Evolutionary conservation across 2,888 invertebrate species (phyloP), one percentile per base, ranked within the genome.

Genomic region (Acanthopleura granulata): DNA sequence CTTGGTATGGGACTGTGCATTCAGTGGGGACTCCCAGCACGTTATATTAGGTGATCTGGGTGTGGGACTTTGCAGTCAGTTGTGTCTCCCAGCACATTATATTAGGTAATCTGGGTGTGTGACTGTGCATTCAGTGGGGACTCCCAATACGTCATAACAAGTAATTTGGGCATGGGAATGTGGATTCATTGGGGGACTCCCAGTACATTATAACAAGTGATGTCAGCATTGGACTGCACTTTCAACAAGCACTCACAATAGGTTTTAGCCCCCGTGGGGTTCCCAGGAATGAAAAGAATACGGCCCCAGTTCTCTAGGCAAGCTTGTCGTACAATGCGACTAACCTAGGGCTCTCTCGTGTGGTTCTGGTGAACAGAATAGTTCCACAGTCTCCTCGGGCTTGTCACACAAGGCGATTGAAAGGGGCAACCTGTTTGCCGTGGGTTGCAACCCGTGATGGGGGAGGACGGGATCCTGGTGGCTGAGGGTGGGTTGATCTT

Each of bases 1-100:
- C 87, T 99, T 99, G 99, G 97, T 99, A 51, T 99, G 99, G 99
- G 98, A 98, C 92, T 96, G 96, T 73, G 97, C 97, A 72, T 99
- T 99, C 90, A 97, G 96, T 90, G 95, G 96, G 57, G 98, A 99
- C 92, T 97, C 97, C 4, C 94, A 97, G 87, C 97, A 96, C 90
- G 93, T 98, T 72, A 95, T 98, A 85, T 98, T 97, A 80, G 95
- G 95, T 95, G 89, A 72, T 88, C 87, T 99, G 99, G 99, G 97
- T 99, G 51, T 99, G 99, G 99, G 98, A 98, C 92, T 96, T 3
- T 40, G 40, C 40, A 40, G 3, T 40, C 40, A 97, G 96, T 90
- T 95, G 96, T 51, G 98, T 99, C 92, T 97, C 97, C 4, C 94
- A 97, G 87, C 97, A 96, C 90, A 93, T 98, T 72, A 95, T 98